Conservation (phyloP, 2,113 vertebrate species). For the Penelope pileata region DNA sequence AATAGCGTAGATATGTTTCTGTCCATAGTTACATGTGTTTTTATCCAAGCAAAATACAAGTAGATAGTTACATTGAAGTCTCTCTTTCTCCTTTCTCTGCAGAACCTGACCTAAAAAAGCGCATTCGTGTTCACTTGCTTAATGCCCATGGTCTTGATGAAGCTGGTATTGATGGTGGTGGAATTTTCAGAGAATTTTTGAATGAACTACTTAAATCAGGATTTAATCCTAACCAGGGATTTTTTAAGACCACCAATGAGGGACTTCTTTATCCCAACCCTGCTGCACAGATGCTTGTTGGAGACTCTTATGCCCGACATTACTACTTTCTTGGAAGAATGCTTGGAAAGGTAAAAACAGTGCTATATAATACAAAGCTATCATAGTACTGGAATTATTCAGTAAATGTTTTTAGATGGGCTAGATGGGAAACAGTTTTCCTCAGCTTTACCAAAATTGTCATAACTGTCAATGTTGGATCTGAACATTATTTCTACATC, state of each 20-base stretch:
- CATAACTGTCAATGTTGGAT: background rate
- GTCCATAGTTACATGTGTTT: background rate
- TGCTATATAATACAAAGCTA: background rate
- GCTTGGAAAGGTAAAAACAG: conserved; percentile 91
- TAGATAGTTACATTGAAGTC: background rate
- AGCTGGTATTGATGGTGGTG: conserved; percentile 96
- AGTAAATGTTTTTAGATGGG: background rate
- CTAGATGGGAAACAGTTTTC: background rate
- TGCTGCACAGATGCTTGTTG: conserved; percentile 92
- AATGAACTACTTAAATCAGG: conserved; percentile 96
- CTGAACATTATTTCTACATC: background rate
- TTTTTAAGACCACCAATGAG: conserved; percentile 97
- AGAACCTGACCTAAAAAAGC: conserved; percentile 96
- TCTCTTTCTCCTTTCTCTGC: background rate
- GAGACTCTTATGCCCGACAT: conserved; percentile 92
- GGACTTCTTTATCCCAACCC: conserved; percentile 95
- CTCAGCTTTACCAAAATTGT: background rate
- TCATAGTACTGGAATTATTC: background rate
- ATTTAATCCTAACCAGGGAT: conserved; percentile 98
- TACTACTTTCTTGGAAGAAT: conserved; percentile 98
- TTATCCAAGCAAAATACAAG: background rate
- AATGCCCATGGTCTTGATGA: conserved; percentile 97
- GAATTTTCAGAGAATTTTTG: conserved; percentile 97
- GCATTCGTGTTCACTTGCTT: conserved; percentile 93
- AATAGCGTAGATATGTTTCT: background rate